Evolutionary conservation across 2,888 invertebrate genomes (phyloP), one percentile per base, ranked within the genome.

Genomic region (Xanthia togata): DNA sequence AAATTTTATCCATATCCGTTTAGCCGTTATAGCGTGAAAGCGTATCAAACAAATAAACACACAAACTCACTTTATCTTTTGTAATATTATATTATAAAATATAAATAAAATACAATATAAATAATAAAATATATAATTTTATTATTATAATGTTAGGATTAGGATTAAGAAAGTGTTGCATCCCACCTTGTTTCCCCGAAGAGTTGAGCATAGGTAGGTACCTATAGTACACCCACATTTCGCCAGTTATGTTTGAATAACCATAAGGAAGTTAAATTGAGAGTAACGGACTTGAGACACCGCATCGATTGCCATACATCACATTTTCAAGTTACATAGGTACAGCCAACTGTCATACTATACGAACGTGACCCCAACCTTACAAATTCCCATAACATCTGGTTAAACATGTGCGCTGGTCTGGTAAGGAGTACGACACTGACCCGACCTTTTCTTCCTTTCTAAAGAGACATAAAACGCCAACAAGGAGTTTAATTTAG

Each of bases 371-470:
- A 76, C 44, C 68, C 20, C 14, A 64, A 76, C 69, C 53, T 65
- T 38, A 70, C 47, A 53, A 79, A 79, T 83, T 65, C 68, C 41
- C 9, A 47, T 8, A 50, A 65, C 73, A 83, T 67, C 73, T 73
- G 67, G 64, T 79, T 62, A 59, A 62, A 73, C 62, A 79, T 79
- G 65, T 70, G 59, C 68, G 23, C 38, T 62, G 47, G 31, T 53
- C 23, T 53, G 41, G 23, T 63, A 79, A 67, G 55, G 14, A 76
- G 20, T 59, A 35, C 47, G 50, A 68, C 84, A 70, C 67, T 68
- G 84, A 84, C 80, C 63, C 23, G 53, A 71, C 67, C 68, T 80
- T 60, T 53, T 53, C 41, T 63, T 57, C 68, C 60, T 38, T 71
- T 68, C 74, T 55, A 68, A 67, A 68, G 17, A 53, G 26, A 47